These are phyloP conservation scores for Falco cherrug DNA, from an alignment of 2,797 vertebrate species.

Conservation along the genomic window DNA sequence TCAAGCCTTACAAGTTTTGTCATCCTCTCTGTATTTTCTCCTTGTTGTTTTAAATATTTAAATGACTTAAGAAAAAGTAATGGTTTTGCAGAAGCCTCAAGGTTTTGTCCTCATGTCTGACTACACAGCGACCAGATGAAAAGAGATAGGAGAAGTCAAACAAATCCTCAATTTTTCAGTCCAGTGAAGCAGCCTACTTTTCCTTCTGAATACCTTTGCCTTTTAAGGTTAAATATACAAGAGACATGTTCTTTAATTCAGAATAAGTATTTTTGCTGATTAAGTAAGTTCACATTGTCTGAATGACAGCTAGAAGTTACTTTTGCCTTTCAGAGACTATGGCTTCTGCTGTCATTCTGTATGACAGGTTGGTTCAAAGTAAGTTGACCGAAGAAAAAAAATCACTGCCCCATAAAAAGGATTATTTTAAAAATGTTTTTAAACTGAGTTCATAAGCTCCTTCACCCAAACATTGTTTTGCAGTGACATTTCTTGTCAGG, in stretches of 20 bases:
- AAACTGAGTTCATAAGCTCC: not conserved
- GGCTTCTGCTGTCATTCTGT: not conserved
- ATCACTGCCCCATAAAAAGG: not conserved
- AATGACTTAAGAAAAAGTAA: not conserved
- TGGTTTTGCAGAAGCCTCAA: not conserved
- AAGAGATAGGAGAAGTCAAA: not conserved
- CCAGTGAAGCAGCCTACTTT: not conserved
- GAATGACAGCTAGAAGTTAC: not conserved
- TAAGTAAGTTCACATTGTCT: not conserved
- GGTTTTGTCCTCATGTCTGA: not conserved
- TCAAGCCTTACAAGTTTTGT: not conserved
- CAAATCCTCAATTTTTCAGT: not conserved
- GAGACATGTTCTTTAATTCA: not conserved
- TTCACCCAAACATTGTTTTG: not conserved
- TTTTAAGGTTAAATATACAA: not conserved
- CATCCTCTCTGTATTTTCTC: not conserved
- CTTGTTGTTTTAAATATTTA: not conserved
- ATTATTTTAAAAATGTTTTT: not conserved
- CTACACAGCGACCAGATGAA: not conserved
- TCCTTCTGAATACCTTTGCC: not conserved
- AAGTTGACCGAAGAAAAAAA: not conserved
- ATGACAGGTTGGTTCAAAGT: not conserved
- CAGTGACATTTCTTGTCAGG: conserved; percentile 4
- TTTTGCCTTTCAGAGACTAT: not conserved
- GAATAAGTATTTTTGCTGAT: not conserved